Evolutionary conservation across 2,888 invertebrate genomes (phyloP).

Genomic region (Drosophila kokeensis): DNA sequence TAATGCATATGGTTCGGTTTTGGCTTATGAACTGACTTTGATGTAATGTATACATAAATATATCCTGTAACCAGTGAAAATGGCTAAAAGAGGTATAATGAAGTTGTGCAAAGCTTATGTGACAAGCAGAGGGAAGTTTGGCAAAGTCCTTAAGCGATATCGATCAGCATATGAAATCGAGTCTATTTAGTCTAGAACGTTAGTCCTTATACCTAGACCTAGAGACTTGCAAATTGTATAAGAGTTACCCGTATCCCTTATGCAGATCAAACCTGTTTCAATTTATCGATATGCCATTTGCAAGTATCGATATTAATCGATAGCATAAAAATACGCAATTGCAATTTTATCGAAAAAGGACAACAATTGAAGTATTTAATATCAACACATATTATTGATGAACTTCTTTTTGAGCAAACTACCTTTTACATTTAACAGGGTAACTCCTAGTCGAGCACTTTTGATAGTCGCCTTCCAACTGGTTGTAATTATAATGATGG

Average conservation of each 20-base stretch:
- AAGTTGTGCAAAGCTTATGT: neutral
- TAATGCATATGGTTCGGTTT: slow-evolving; percentile 15
- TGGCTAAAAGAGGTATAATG: neutral
- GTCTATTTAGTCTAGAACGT: neutral
- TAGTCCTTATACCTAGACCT: no score
- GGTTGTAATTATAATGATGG: slow-evolving; percentile 57
- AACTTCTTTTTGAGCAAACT: neutral
- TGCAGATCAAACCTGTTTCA: neutral
- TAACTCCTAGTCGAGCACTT: neutral
- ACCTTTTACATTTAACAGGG: neutral
- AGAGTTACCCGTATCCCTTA: neutral
- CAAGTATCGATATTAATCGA: neutral
- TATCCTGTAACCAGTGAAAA: neutral
- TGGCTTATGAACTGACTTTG: neutral
- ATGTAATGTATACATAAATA: neutral
- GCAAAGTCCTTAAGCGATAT: neutral
- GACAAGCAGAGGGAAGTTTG: neutral
- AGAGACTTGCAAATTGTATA: neutral
- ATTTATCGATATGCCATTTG: neutral
- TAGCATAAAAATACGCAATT: neutral
- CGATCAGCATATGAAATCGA: neutral
- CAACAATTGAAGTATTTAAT: neutral
- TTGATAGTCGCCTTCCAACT: neutral
- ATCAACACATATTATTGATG: neutral
- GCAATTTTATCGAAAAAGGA: rapidly evolving